A percentile compares a stretch with the other conserved stretches of the same genome.
phyloP scores from a whole-genome alignment of 2,113 vertebrate species.

The Trinectes maculatus region DNA sequence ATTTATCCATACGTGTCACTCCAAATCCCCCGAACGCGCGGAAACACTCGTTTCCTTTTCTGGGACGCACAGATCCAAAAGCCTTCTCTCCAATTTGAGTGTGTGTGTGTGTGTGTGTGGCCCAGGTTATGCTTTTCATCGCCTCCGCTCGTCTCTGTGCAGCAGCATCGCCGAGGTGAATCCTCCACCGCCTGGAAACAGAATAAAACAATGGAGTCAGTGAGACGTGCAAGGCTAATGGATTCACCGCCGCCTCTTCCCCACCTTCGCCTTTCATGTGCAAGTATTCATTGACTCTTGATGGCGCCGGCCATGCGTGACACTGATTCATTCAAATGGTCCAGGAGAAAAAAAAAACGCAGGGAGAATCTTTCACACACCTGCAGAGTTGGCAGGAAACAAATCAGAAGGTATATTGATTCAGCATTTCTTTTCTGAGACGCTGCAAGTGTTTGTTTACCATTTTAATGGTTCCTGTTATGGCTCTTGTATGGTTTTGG shows the following conservation, averaged over 20 bases:
- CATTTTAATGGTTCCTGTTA: conserved; percentile 42
- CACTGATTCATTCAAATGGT: conserved; percentile 74
- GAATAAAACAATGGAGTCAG: conserved; percentile 77
- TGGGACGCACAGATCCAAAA: not conserved
- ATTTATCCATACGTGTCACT: too few species aligned
- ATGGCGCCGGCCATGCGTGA: conserved; percentile 70
- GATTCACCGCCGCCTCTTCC: conserved; percentile 66
- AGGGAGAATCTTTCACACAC: conserved; percentile 48
- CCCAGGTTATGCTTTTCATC: conserved; percentile 34
- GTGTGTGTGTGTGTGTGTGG: conserved; percentile 39
- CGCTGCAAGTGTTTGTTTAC: conserved; percentile 56
- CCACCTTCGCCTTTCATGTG: conserved; percentile 73
- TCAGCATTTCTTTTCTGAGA: conserved; percentile 66
- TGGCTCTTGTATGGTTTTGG: conserved; percentile 24
- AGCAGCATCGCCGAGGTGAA: conserved; percentile 53
- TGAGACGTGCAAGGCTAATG: conserved; percentile 77
- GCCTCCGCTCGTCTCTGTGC: conserved; percentile 43
- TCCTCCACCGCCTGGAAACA: conserved; percentile 54
- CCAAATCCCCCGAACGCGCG: conserved; percentile 9
- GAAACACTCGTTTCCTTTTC: conserved; percentile 13
- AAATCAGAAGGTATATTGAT: conserved; percentile 51
- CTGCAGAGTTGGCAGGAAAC: conserved; percentile 73
- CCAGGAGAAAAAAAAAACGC: conserved; percentile 24
- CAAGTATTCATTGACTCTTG: conserved; percentile 73
- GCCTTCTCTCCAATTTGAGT: conserved; percentile 19